Conservation (phyloP, 1,140 invertebrate genomes). For the Ditylenchus dipsaci region DNA sequence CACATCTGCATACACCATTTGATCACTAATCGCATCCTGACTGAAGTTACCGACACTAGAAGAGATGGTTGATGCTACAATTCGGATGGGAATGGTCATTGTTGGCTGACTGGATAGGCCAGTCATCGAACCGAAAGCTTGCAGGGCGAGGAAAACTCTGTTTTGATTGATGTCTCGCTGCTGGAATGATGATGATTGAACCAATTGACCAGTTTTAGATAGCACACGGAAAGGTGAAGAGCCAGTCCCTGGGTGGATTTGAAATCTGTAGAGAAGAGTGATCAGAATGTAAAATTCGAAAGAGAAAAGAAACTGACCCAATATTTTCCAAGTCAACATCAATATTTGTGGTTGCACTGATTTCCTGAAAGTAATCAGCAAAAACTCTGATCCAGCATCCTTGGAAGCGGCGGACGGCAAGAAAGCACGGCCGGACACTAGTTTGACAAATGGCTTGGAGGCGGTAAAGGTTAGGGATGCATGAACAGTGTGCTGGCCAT, state of each 20-base stretch:
- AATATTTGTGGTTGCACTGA: constrained; percentile 37
- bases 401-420: background rate
- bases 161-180: background rate
- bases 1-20: background rate
- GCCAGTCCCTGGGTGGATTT: background rate
- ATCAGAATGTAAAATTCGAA: background rate
- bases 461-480: constrained; percentile 31
- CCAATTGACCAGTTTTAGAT: background rate
- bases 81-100: background rate
- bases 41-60: background rate
- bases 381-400: constrained; percentile 16
- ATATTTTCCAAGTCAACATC: constrained; percentile 42
- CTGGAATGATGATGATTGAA: background rate
- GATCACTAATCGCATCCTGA: no score
- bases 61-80: background rate
- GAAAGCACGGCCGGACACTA: background rate
- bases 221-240: background rate
- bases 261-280: background rate
- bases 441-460: constrained; percentile 36
- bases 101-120: background rate
- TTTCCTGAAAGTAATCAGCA: constrained; percentile 4
- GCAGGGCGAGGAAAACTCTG: constrained; percentile 1
- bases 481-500: constrained; percentile 43
- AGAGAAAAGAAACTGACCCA: constrained; percentile 9
- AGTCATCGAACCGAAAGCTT: background rate